Percentiles rank a stretch among this genome's conserved stretches.
phyloP scores from a whole-genome alignment of 2,113 vertebrate species.

The Burhinus oedicnemus region DNA sequence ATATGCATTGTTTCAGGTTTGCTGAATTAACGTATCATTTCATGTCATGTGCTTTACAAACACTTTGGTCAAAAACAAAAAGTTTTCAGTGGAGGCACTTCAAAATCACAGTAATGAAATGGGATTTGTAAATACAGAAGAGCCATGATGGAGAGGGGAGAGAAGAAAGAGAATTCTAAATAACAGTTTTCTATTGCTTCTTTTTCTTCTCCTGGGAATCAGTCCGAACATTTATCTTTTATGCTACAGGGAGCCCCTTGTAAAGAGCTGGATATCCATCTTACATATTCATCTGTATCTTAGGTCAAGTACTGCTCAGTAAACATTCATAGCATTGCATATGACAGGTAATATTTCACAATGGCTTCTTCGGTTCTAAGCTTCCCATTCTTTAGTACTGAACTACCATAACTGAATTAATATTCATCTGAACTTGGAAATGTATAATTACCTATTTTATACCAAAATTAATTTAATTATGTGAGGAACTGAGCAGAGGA shows the following conservation, averaged over 20 bases:
- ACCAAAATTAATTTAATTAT: conserved; percentile 56
- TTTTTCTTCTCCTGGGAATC: neutral
- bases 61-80: neutral
- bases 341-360: conserved; percentile 81
- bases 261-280: conserved; percentile 57
- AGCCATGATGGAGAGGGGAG: neutral
- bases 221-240: conserved; percentile 27
- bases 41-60: neutral
- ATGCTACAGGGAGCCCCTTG: neutral
- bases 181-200: neutral
- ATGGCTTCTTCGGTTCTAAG: conserved; percentile 69
- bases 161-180: neutral
- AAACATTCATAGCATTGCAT: conserved; percentile 61
- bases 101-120: neutral
- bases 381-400: conserved; percentile 12
- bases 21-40: neutral
- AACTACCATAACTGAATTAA: conserved; percentile 9
- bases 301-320: conserved; percentile 60
- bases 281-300: conserved; percentile 43
- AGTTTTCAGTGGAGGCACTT: neutral
- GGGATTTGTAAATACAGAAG: neutral
- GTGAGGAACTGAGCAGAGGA: neutral
- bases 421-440: conserved; percentile 47
- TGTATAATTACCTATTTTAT: conserved; percentile 36
- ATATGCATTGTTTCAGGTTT: neutral